Percentiles rank a stretch among this genome's conserved stretches.
Evolutionary conservation across 2,888 invertebrate species (phyloP).

Genomic region (Plemyria rubiginata): DNA sequence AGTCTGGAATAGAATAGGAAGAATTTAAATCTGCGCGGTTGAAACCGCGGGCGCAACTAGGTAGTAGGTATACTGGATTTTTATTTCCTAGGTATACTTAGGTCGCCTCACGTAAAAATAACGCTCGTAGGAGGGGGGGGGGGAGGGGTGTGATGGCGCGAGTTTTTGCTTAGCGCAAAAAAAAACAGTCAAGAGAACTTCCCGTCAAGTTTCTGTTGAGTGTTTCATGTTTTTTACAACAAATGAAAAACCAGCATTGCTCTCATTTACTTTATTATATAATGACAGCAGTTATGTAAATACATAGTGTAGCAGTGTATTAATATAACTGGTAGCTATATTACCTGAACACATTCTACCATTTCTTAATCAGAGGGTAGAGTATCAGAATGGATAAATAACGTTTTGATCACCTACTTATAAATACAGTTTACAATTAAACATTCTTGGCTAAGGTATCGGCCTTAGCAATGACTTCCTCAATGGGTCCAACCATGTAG

Average conservation of each 20-base stretch:
- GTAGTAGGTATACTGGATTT: too few relatives aligned
- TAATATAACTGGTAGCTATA: constrained; percentile 32
- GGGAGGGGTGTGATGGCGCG: too few relatives aligned
- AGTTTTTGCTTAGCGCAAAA: too few relatives aligned
- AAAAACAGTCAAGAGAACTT: too few relatives aligned
- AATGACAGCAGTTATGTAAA: constrained; percentile 28
- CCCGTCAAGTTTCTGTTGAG: too few relatives aligned
- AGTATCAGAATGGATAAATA: constrained; percentile 36
- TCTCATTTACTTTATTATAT: constrained; percentile 35
- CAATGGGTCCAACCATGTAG: constrained; percentile 98
- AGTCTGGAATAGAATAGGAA: too few relatives aligned
- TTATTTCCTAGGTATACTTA: too few relatives aligned
- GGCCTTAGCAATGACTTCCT: constrained; percentile 94
- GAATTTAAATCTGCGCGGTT: too few relatives aligned
- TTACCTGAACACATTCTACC: constrained; percentile 38
- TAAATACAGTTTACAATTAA: constrained; percentile 43
- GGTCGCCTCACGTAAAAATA: too few relatives aligned
- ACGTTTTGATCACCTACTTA: constrained; percentile 43
- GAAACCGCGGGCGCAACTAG: too few relatives aligned
- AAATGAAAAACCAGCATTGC: constrained; percentile 56
- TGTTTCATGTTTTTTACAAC: background rate
- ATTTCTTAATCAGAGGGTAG: constrained; percentile 29
- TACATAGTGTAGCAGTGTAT: constrained; percentile 53
- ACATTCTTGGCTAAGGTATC: constrained; percentile 91
- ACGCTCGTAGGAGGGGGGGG: too few relatives aligned